A percentile compares a stretch with the other conserved stretches of the same genome.
Evolutionary conservation across 1,140 invertebrate genomes (phyloP).

Genomic region (Drosophila arizonae): DNA sequence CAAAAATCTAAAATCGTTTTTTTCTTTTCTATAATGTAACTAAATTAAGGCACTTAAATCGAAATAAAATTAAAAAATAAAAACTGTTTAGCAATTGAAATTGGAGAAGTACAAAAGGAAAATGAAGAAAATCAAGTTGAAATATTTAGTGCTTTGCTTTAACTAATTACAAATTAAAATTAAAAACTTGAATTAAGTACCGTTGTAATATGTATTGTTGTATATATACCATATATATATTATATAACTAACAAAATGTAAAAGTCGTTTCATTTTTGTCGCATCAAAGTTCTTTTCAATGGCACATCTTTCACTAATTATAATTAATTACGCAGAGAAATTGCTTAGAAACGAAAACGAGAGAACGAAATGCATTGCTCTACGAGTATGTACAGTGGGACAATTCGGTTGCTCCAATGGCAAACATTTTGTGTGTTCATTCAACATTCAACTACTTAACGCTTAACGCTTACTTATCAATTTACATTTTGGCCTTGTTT

Average conservation of each 20-base stretch:
- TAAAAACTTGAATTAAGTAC: conserved; percentile 19
- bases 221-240: conserved; percentile 55
- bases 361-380: conserved; percentile 59
- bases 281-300: conserved; percentile 71
- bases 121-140: conserved; percentile 33
- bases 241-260: conserved; percentile 51
- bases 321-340: conserved; percentile 20
- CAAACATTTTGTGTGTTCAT: neutral
- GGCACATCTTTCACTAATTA: conserved; percentile 61
- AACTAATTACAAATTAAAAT: conserved; percentile 21
- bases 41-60: conserved; percentile 80
- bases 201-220: conserved; percentile 47
- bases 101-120: conserved; percentile 61
- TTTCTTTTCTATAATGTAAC: conserved; percentile 29
- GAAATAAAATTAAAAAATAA: neutral
- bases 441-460: conserved; percentile 74
- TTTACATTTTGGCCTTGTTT: conserved; percentile 68
- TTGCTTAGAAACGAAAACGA: neutral
- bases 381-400: conserved; percentile 71
- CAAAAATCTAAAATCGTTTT: conserved; percentile 30
- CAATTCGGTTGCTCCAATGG: conserved; percentile 34
- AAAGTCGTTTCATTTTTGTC: conserved; percentile 43
- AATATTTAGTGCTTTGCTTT: conserved; percentile 38
- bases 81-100: conserved; percentile 52
- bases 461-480: conserved; percentile 52